Base-by-base conservation (phyloP, 2,113 vertebrate species). In the Gorsachius goisagi region DNA sequence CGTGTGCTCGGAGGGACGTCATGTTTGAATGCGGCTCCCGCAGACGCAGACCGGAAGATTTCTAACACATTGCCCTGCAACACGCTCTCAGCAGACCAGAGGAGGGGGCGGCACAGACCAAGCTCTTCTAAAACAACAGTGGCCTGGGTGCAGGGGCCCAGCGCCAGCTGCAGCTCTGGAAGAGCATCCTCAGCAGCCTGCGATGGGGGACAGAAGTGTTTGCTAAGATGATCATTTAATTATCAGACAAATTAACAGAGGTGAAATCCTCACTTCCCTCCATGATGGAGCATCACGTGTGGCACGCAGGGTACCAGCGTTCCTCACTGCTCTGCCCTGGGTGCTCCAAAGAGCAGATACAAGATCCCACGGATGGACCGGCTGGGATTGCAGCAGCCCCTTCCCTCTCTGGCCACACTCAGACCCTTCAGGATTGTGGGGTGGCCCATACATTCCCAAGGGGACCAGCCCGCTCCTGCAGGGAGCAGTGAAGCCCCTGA, bases 351-450 rank as follows among this genome's bases (percentile, higher is more conserved):
- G n/a, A 78, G 32, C 45, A 71, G 35, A 28, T n/a, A 26, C 20
- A 47, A 4, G 20, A 58, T 39, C 49, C 20, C 49, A 64, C 0
- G 1, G 62, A 32, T 9, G 49, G 83, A 5, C 20, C 1, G 1
- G 23, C 5, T 19, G 7, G 35, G 45, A 5, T 93, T 71, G 44
- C 44, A 69, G 50, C 21, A 83, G 12, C 13, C 9, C 53, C 33
- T 85, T 72, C 35, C 33, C 44, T 81, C 41, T 15, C 11, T 0
- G 0, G 15, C 5, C 53, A 32, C 33, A 33, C 17, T 5, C 53
- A 55, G 28, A 30, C 6, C 9, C 59, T 69, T 35, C 50, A 50
- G 17, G 87, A 39, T 6, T 4, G 3, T 33, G 30, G 52, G 50
- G 39, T 12, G 24, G 12, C 27, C 79, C 4, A 0, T 15, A 16